phyloP scores from a whole-genome alignment of 2,797 vertebrate genomes.

The Anableps anableps region DNA sequence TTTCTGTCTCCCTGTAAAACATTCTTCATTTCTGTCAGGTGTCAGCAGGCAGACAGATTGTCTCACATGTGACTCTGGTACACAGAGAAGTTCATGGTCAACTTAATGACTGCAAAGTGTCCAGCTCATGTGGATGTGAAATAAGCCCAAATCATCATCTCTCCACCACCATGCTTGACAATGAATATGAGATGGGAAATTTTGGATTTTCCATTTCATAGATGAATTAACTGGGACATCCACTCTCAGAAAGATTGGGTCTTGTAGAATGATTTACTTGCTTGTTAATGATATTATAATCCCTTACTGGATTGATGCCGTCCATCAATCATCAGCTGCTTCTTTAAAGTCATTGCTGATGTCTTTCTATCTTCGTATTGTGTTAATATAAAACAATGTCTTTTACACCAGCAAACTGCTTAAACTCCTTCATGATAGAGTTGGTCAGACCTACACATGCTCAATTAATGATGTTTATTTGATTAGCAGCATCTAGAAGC shows the following conservation, averaged over 20 bases:
- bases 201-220: neutral
- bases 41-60: too few species aligned
- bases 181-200: neutral
- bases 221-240: neutral
- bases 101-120: neutral
- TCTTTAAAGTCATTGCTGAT: neutral
- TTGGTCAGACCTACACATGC: neutral
- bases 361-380: neutral
- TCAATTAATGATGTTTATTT: neutral
- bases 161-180: neutral
- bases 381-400: neutral
- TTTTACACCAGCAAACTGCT: neutral
- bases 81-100: neutral
- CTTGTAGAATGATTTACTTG: too few species aligned
- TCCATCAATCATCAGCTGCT: neutral
- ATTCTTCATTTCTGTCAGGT: too few species aligned
- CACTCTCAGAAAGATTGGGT: neutral
- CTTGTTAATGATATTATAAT: too few species aligned
- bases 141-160: neutral
- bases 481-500: neutral
- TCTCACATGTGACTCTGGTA: too few species aligned
- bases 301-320: too few species aligned
- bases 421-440: neutral
- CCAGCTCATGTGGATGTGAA: neutral
- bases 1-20: neutral